A percentile compares a stretch with the other conserved stretches of the same genome.
Conservation (phyloP, 2,888 invertebrate species). For the Cyclophora albipunctata region DNA sequence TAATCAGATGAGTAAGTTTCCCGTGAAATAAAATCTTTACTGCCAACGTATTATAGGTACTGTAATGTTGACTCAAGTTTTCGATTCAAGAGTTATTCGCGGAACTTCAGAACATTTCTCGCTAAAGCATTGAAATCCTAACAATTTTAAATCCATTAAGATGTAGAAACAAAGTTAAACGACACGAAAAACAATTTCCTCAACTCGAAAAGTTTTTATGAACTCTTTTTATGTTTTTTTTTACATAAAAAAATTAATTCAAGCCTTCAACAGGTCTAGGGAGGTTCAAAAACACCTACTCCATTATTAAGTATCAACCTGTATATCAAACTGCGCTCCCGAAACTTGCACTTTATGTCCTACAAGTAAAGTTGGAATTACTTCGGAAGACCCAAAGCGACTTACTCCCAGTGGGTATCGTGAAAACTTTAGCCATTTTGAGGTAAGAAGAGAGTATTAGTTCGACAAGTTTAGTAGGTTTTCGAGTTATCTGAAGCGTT, state of each 20-base stretch:
- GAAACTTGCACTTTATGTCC: slow-evolving; percentile 24
- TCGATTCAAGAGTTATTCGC: too few relatives aligned
- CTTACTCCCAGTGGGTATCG: slow-evolving; percentile 30
- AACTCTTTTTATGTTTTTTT: slow-evolving; percentile 19
- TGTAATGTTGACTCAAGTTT: too few relatives aligned
- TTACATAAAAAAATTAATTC: slow-evolving; percentile 27
- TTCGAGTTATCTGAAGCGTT: slow-evolving; percentile 49
- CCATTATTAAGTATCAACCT: slow-evolving; percentile 47
- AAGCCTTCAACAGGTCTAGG: slow-evolving; percentile 46
- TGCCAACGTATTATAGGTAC: too few relatives aligned
- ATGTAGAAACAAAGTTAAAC: background rate
- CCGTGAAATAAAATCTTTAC: too few relatives aligned
- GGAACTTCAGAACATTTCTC: too few relatives aligned
- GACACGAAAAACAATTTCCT: slow-evolving; percentile 6
- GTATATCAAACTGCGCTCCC: slow-evolving; percentile 18
- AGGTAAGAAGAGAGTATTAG: slow-evolving; percentile 65
- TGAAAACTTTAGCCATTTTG: slow-evolving; percentile 59
- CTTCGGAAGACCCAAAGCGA: slow-evolving; percentile 19
- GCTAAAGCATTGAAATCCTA: too few relatives aligned
- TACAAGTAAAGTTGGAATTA: slow-evolving; percentile 32
- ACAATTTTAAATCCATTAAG: too few relatives aligned
- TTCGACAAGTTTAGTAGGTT: slow-evolving; percentile 63
- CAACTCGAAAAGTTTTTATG: slow-evolving; percentile 5
- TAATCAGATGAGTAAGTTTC: too few relatives aligned
- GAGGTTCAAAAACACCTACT: slow-evolving; percentile 43